Percentiles rank a stretch among this genome's conserved stretches.
Conservation (phyloP, 2,888 invertebrate genomes). For the Dryadula phaetusa region DNA sequence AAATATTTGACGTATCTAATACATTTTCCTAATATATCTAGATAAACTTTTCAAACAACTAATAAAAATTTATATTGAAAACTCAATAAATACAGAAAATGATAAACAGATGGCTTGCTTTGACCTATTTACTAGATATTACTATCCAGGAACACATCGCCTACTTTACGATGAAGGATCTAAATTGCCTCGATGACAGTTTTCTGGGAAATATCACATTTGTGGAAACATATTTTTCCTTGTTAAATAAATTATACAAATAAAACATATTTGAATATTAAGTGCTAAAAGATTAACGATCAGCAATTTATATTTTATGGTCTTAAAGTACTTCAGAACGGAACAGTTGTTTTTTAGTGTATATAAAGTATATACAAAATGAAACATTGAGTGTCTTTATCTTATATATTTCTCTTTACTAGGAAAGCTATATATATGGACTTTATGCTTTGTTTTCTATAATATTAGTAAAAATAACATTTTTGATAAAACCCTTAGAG, state of each 20-base stretch:
- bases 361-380: background rate
- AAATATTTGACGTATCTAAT: background rate
- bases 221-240: background rate
- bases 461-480: no score
- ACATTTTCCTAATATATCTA: background rate
- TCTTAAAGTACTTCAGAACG: background rate
- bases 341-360: background rate
- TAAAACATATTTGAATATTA: background rate
- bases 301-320: background rate
- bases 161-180: slow-evolving; percentile 32
- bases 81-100: background rate
- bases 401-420: no score
- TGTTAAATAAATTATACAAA: background rate
- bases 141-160: slow-evolving; percentile 7
- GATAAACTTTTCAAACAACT: background rate
- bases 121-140: slow-evolving; percentile 18
- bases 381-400: no score
- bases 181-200: slow-evolving; percentile 7
- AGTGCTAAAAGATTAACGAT: background rate
- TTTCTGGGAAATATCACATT: background rate
- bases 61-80: background rate
- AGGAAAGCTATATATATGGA: no score
- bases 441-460: no score
- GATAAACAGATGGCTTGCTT: slow-evolving; percentile 10
- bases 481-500: no score